Evolutionary conservation across 2,888 invertebrate genomes (phyloP).

Genomic region (Thysanoteuthis rhombus): DNA sequence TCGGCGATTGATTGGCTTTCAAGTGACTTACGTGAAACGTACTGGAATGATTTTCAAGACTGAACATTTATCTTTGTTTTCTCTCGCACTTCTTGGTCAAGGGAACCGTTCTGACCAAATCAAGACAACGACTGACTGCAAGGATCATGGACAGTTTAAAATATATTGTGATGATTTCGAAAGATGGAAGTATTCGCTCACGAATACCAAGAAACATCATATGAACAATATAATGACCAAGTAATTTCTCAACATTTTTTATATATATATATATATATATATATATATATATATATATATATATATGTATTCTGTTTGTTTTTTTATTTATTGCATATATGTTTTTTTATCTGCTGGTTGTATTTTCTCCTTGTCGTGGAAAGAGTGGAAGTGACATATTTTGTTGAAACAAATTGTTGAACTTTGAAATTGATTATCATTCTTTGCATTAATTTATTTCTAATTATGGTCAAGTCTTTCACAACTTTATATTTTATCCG

Average conservation of each 20-base stretch:
- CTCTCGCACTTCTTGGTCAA: not conserved
- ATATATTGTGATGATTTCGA: not conserved
- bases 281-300: not conserved
- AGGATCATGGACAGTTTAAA: not conserved
- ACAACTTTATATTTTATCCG: not conserved
- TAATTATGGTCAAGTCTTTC: not conserved
- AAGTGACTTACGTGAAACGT: not conserved
- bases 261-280: not conserved
- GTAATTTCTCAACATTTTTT: not conserved
- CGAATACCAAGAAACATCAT: not conserved
- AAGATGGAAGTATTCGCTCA: not conserved
- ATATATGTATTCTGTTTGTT: not conserved
- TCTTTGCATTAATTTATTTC: not conserved
- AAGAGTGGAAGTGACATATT: not conserved
- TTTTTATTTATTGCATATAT: not conserved
- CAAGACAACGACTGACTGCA: not conserved
- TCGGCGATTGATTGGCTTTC: not conserved
- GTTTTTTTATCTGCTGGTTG: not conserved
- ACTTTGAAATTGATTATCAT: not conserved
- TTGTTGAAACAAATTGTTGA: not conserved
- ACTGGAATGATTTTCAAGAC: not conserved
- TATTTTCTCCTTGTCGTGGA: not conserved
- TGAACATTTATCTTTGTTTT: not conserved
- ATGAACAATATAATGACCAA: not conserved
- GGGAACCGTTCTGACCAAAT: not conserved